These are phyloP conservation scores for Lepidochitona cinerea DNA, from an alignment of 2,888 invertebrate species.

Conservation along the genomic window DNA sequence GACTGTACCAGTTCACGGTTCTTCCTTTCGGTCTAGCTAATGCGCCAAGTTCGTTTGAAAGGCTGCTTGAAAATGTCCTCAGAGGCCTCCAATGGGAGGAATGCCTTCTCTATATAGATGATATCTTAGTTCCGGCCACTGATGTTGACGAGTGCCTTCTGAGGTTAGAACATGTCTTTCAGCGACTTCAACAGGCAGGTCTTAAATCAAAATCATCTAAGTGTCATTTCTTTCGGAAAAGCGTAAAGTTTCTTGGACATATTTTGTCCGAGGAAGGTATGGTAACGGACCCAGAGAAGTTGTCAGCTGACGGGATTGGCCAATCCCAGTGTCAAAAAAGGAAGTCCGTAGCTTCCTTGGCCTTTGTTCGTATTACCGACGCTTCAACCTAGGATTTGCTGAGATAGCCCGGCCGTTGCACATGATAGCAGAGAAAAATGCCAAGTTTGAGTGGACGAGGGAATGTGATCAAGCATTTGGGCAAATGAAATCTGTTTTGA, in stretches of 20 bases:
- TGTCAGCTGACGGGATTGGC: conserved; percentile 15
- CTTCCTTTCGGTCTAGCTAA: conserved; percentile 32
- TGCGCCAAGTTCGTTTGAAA: conserved; percentile 38
- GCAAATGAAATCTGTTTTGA: background rate
- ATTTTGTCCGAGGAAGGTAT: conserved; percentile 18
- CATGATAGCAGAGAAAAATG: conserved; percentile 18
- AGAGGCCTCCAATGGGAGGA: conserved; percentile 2
- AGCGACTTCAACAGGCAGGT: background rate
- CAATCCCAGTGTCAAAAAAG: conserved; percentile 9
- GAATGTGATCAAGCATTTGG: conserved; percentile 19
- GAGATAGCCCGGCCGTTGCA: conserved; percentile 24
- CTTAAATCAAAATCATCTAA: background rate
- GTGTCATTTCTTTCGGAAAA: background rate
- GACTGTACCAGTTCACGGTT: conserved; percentile 32
- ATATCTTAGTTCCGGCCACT: conserved; percentile 27
- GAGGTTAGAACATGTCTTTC: background rate
- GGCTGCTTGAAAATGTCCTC: conserved; percentile 14
- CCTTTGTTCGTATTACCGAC: conserved; percentile 21
- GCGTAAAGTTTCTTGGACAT: conserved; percentile 21
- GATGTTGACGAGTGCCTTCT: conserved; percentile 13
- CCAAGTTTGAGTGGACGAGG: conserved; percentile 14
- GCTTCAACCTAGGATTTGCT: conserved; percentile 20
- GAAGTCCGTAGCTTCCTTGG: conserved; percentile 22
- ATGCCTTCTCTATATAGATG: conserved; percentile 37
- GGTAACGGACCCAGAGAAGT: conserved; percentile 18